Evolutionary conservation across 2,113 vertebrate species (phyloP), one percentile per base, ranked within the genome.

Genomic region (Lepisosteus osseus): DNA sequence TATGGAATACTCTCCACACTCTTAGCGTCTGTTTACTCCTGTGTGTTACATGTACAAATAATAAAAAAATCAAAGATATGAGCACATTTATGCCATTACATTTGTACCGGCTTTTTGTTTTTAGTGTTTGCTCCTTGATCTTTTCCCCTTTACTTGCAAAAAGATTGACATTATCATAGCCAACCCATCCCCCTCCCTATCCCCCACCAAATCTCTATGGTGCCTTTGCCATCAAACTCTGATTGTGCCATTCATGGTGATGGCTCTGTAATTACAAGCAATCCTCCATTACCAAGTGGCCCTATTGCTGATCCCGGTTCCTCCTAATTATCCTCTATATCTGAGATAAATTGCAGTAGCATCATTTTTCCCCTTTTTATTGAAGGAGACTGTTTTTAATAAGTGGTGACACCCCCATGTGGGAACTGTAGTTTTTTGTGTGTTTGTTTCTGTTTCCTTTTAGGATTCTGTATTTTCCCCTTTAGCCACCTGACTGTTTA

Each of bases 291-390:
- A 77, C 83, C 82, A 80, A 81, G 79, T 80, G 75, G 78, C 78
- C 79, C 80, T 80, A 83, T 79, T 80, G 84, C 81, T 2, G 81
- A 77, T 78, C 70, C 75, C 72, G 72, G 84, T 85, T 87, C 80
- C 83, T 79, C 65, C 79, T 86, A 85, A 85, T 86, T 83, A 82
- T 85, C 82, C 81, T 87, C 79, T 80, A 86, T 80, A 85, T 83
- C 85, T 85, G 81, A 86, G 82, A 82, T 84, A 80, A 86, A 87
- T 87, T 85, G 72, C 83, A 0, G 55, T 73, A 76, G 77, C 76
- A 51, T 51, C 47, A 6, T 51, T 51, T 51, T 51, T 51, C 47
- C 5, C 47, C 47, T 51, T 51, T 5, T 9, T 51, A 51, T 51
- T 51, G 47, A 51, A 5, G 8, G 47, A 51, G 8, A 51, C 8